Percentiles rank a stretch among this genome's conserved stretches.
These are phyloP conservation scores for Cyaniris semiargus DNA, from an alignment of 2,888 invertebrate genomes.

Conservation along the genomic window DNA sequence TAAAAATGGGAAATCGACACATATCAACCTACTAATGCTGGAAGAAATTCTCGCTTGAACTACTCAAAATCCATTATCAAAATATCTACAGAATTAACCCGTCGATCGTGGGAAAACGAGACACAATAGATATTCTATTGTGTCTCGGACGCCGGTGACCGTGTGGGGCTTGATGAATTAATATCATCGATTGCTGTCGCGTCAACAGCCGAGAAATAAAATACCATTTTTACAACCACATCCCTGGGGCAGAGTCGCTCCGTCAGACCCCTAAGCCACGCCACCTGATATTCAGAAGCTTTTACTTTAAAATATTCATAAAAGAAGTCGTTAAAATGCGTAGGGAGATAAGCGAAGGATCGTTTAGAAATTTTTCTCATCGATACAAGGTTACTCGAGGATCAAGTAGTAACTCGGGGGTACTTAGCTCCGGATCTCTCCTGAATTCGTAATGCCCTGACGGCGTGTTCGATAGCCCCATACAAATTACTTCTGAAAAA, in stretches of 20 bases:
- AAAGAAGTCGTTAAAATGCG: conserved; percentile 30
- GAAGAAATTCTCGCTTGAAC: too few species aligned
- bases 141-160: too few species aligned
- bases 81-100: too few species aligned
- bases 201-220: background rate
- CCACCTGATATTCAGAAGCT: conserved; percentile 18
- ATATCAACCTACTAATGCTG: too few species aligned
- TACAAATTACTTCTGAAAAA: conserved; percentile 7
- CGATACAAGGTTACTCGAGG: conserved; percentile 40
- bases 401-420: conserved; percentile 47
- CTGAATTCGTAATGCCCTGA: conserved; percentile 67
- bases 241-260: background rate
- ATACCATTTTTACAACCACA: background rate
- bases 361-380: conserved; percentile 40
- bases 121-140: too few species aligned
- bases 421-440: conserved; percentile 62
- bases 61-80: too few species aligned
- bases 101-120: too few species aligned
- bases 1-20: too few species aligned
- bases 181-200: background rate
- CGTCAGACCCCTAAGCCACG: background rate
- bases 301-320: conserved; percentile 28
- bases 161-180: too few species aligned
- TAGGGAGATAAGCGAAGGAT: conserved; percentile 34
- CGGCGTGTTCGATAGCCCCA: conserved; percentile 3